Evolutionary conservation across 2,888 invertebrate genomes (phyloP), one percentile per base, ranked within the genome.

Genomic region (Hypomecis punctinalis): DNA sequence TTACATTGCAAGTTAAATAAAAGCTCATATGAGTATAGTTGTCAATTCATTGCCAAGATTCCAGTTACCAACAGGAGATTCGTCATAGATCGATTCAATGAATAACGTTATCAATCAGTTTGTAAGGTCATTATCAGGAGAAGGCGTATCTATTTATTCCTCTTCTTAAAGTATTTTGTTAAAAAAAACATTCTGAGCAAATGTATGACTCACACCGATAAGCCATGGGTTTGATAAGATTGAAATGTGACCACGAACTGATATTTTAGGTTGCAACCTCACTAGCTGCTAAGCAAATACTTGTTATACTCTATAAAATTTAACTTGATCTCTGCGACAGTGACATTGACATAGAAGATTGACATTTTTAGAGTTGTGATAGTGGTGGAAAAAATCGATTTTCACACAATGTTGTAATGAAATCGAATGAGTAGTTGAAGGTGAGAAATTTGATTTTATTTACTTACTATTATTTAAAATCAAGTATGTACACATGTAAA

Each of bases 171-270:
- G 52, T 13, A 33, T 10, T 33, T 40, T 42, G 7, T 52, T n/a
- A n/a, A 23, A 23, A 23, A 23, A 23, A 2, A 23, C 23, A 23
- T 23, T 23, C 3, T 23, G 23, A 23, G 23, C 23, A 23, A 23
- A n/a, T n/a, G n/a, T 40, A 52, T 40, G 6, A 52, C 23, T 37
- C 52, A 52, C 23, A 5, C 23, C 9, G 52, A 52, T 52, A 52
- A 40, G 40, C 8, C 52, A 40, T 10, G 52, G 23, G 5, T 6
- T 13, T 33, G 52, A 52, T 52, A 52, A 52, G 39, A 40, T 33
- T 40, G 43, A 43, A 39, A 6, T 9, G 9, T 39, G 39, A 49
- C 11, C 49, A 37, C n/a, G 6, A 37, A 36, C 10, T 40, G 40
- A 7, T 7, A 40, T 7, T 7, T 48, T 35, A 48, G 35, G n/a